Evolutionary conservation across 2,888 invertebrate species (phyloP), one percentile per base, ranked within the genome.

Genomic region (Scrobipalpa atriplicella): DNA sequence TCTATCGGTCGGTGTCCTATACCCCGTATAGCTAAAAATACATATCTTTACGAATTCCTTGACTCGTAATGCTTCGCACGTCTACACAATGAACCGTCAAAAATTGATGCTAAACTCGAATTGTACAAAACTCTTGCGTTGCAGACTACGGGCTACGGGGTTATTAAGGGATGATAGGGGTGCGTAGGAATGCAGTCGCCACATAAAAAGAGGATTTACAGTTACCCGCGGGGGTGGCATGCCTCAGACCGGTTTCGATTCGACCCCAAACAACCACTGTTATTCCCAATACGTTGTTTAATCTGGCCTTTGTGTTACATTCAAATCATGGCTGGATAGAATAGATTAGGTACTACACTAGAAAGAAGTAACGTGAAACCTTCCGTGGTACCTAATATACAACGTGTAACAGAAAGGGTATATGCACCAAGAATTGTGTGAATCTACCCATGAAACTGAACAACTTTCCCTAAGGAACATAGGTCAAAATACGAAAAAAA

Each of bases 141-240:
- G 11, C 18, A 38, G n/a, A 18, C 29, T 36, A 8, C 18, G 19
- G 19, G 21, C 29, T 36, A 8, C 18, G 19, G 19, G 21, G 52
- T 18, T 38, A 62, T 29, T 62, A 78, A 79, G 84, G 83, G 85
- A 79, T 83, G 81, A 79, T 81, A 76, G 86, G 87, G 89, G 85
- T 86, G 87, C 87, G 82, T 73, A 77, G 90, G 92, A 92, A 92
- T 92, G 92, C 87, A 84, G 84, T 75, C 78, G 77, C 77, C 69
- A 77, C 69, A 86, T 83, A 85, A 87, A 92, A 87, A 86, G 83
- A 84, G 84, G 83, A 81, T 85, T 76, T 87, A 92, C 92, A 87
- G 92, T 90, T 92, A 91, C 72, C 75, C 67, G 67, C 68, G 71
- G 29, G 66, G 67, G 64, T 13, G 36, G 58, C 58, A 9, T 3